phyloP scores from a whole-genome alignment of 1,140 invertebrate genomes.

The Sarcophaga bullata region DNA sequence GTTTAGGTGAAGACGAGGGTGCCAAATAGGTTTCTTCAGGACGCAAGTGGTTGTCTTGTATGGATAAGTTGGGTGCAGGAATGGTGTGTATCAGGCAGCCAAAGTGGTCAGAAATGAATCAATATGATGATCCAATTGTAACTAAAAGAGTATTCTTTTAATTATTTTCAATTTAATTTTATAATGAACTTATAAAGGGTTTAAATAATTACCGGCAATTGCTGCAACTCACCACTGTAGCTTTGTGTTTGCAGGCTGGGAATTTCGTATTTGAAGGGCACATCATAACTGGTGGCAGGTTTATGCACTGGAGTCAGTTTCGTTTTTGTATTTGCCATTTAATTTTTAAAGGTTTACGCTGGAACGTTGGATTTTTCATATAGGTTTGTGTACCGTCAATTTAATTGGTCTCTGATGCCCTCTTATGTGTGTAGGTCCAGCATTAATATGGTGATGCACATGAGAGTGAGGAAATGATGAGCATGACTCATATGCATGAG shows the following conservation, averaged over 20 bases:
- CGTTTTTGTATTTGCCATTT: conserved; percentile 52
- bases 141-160: conserved; percentile 32
- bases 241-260: conserved; percentile 49
- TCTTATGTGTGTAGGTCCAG: conserved; percentile 37
- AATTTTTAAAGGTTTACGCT: conserved; percentile 59
- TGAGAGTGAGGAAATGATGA: conserved; percentile 44
- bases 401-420: conserved; percentile 51
- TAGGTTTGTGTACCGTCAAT: conserved; percentile 51
- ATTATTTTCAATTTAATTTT: not conserved
- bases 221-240: conserved; percentile 52
- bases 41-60: conserved; percentile 55
- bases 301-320: conserved; percentile 51
- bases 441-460: conserved; percentile 48
- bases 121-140: conserved; percentile 57
- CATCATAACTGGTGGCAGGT: conserved; percentile 57
- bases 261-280: conserved; percentile 61
- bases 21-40: conserved; percentile 52
- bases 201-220: conserved; percentile 57
- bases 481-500: not conserved
- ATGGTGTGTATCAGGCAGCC: conserved; percentile 84
- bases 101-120: conserved; percentile 61
- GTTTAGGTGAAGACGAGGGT: conserved; percentile 46
- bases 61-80: conserved; percentile 75
- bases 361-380: conserved; percentile 48
- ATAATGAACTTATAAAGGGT: conserved; percentile 1